Base-by-base conservation (phyloP, 2,888 invertebrate genomes). In the Eristalis tenax region DNA sequence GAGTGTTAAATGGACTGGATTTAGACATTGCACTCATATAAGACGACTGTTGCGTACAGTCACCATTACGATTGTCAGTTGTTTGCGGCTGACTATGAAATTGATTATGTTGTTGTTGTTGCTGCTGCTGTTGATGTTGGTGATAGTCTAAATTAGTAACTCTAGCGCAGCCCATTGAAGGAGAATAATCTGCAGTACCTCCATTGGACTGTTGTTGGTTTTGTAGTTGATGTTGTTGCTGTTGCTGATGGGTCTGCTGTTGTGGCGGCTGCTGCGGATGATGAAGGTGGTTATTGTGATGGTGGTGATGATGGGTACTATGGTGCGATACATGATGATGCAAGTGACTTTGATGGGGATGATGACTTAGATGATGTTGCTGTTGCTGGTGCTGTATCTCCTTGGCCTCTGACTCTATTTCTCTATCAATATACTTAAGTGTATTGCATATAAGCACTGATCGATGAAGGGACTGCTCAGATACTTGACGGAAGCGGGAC, bases 361-460 rank as follows among this genome's bases (percentile, higher is more conserved):
- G 91, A 69, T 87, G 82, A 32, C 66, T 64, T 83, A 35, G 90
- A 89, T 83, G 83, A 76, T 89, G 89, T 11, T 90, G 90, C 2
- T 91, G 91, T 86, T 91, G 90, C 66, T 91, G 91, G 63, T 91
- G 91, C 50, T 92, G 92, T 86, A 92, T 57, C 90, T 92, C 93
- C 89, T 93, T 92, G 89, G 94, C 94, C 92, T 95, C 96, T 82
- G 95, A 94, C 92, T 97, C 97, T 95, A 98, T 97, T 93, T 98
- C 98, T 77, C 96, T 95, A 93, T 98, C 98, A 91, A 98, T 96
- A 92, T 96, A 95, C 92, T 98, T 96, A 89, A 98, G 93, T 78
- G 98, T 98, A 93, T 98, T 98, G 94, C 98, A 98, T 91, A 98
- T 98, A 88, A 98, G 95, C 91, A 98, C 98, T 66, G 98, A 98